Base-by-base conservation (phyloP, 2,888 invertebrate genomes). In the Myopa testacea region DNA sequence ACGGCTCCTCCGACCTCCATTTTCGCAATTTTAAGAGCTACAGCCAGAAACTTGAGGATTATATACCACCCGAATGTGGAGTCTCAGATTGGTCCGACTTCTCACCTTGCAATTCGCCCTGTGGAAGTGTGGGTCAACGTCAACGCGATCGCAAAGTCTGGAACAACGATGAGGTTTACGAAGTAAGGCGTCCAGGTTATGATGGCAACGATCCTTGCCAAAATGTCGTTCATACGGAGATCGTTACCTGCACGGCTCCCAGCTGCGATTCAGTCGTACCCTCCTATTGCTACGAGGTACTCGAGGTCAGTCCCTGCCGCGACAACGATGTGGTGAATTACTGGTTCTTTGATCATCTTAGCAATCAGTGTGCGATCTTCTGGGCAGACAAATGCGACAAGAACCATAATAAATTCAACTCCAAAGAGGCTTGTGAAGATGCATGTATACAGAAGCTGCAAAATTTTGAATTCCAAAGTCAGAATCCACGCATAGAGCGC, bases 311-410 rank as follows among this genome's bases (percentile, higher is more conserved):
- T 1, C 93, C 93, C 4, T 97, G 97, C 85, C 92, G 94, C 37
- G 94, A 93, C 10, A 94, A 93, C 34, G 93, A 93, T 84, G 92
- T 93, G 80, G 93, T 93, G 84, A 92, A 92, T 69, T 92, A 95
- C n/a, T 97, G 96, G 95, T 96, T 94, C 90, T 98, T 93, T 88
- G 95, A 98, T 88, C 90, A 91, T 40, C 87, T 91, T 38, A 91
- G 91, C 58, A 92, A 92, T 38, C 91, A 91, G 45, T 98, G 98
- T 87, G 93, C 93, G 83, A 92, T 95, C 6, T 98, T 98, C 89
- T 98, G 94, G 90, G 94, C 94, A 38, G 86, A 86, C 68, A 98
- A 97, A 60, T 98, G 98, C 87, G 94, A 95, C 69, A 96, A 95
- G 1, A 98, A 97, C 87, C 92, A 92, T 63, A 98, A 98, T 89